Percentiles rank a stretch among this genome's conserved stretches.
phyloP scores from a whole-genome alignment of 2,113 vertebrate genomes.

The Galemys pyrenaicus region DNA sequence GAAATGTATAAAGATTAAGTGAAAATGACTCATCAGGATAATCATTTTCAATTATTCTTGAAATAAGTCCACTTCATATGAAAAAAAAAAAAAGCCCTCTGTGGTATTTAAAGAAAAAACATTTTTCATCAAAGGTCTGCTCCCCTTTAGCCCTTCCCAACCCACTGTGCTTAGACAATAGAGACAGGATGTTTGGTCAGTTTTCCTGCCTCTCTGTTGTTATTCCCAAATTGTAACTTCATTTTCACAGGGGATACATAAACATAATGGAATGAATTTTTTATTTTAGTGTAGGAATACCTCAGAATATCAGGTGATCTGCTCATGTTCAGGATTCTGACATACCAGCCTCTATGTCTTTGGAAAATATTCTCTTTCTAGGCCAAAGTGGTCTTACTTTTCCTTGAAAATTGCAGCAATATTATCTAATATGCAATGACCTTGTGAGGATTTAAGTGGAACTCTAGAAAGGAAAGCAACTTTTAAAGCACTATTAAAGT shows the following conservation, averaged over 20 bases:
- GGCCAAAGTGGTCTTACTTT: not conserved
- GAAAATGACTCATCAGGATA: not conserved
- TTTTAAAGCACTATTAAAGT: not conserved
- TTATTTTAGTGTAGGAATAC: not conserved
- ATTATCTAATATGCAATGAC: not conserved
- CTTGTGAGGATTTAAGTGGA: not conserved
- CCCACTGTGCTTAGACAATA: conserved; percentile 14
- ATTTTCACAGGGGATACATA: not conserved
- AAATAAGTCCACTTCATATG: not conserved
- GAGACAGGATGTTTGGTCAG: conserved; percentile 22
- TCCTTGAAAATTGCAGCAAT: conserved; percentile 1
- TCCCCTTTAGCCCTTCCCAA: not conserved
- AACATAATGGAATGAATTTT: not conserved
- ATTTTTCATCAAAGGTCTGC: not conserved
- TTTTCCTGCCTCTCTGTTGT: not conserved
- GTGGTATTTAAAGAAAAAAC: not conserved
- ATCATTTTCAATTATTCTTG: not conserved
- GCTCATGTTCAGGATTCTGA: not conserved
- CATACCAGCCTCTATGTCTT: not conserved
- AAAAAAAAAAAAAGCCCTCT: not conserved
- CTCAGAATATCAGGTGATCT: not conserved
- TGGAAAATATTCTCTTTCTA: not conserved
- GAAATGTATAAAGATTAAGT: not conserved
- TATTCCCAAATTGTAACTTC: not conserved
- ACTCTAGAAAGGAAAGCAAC: not conserved